phyloP scores from a whole-genome alignment of 2,113 vertebrate genomes.

The Thalassarche chlororhynchos region DNA sequence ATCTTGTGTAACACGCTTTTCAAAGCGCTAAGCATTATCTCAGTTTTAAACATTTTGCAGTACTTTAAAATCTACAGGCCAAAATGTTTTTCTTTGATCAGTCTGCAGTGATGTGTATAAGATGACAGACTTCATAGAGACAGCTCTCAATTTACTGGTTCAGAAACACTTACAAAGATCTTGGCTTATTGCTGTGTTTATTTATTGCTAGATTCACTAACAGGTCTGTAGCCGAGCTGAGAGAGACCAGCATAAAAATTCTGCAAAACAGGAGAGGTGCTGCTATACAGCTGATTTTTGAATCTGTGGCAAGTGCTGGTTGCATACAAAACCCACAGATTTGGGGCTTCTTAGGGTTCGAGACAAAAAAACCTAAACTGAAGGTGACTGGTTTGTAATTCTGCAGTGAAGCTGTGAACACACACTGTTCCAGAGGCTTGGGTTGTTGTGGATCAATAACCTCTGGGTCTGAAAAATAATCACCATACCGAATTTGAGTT shows the following conservation, averaged over 20 bases:
- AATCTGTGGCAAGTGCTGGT: background rate
- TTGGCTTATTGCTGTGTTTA: conserved; percentile 6
- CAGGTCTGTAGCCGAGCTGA: background rate
- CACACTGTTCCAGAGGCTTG: background rate
- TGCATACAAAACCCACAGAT: background rate
- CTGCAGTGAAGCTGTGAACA: background rate
- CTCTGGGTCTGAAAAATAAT: background rate
- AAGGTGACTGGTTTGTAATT: background rate
- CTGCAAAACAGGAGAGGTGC: background rate
- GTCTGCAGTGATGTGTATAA: background rate
- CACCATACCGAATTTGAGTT: background rate
- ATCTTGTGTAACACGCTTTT: background rate
- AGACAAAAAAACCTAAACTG: background rate
- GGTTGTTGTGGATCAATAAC: background rate
- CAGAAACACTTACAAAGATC: background rate
- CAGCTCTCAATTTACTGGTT: background rate
- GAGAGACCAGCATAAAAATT: background rate
- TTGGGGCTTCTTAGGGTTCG: background rate
- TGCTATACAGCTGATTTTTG: background rate
- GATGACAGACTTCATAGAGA: background rate
- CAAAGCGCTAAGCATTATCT: background rate
- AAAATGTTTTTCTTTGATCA: conserved; percentile 40
- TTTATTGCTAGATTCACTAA: conserved; percentile 18
- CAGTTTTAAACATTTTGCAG: conserved; percentile 23
- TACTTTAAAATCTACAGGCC: background rate